Conservation (phyloP, 2,888 invertebrate species). For the Orthosia cruda region DNA sequence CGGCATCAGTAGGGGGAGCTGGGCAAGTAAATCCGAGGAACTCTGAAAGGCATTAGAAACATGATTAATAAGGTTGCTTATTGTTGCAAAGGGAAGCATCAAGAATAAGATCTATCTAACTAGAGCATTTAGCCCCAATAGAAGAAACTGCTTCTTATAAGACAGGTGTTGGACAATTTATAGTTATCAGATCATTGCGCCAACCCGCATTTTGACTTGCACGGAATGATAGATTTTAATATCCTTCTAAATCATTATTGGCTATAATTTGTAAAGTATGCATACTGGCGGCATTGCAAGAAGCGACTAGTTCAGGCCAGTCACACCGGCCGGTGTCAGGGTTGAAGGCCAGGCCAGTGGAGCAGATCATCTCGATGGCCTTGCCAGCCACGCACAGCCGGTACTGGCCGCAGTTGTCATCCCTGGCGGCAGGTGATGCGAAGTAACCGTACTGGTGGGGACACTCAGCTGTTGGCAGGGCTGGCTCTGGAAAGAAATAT, state of each 20-base stretch:
- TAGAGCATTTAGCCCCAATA: background rate
- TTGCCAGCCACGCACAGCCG: slow-evolving; percentile 95
- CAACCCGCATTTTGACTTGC: slow-evolving; percentile 2
- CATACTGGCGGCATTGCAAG: slow-evolving; percentile 92
- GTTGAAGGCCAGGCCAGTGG: slow-evolving; percentile 95
- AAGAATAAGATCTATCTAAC: background rate
- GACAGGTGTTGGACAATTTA: background rate
- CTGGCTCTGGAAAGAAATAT: slow-evolving; percentile 89
- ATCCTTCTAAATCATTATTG: background rate
- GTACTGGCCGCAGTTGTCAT: slow-evolving; percentile 93
- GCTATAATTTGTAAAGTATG: background rate
- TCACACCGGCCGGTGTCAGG: slow-evolving; percentile 94
- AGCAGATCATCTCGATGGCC: slow-evolving; percentile 92
- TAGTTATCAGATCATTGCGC: no score
- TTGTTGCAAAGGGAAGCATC: no score
- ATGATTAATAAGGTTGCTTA: background rate
- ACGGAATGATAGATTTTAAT: slow-evolving; percentile 14
- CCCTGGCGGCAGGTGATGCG: slow-evolving; percentile 77
- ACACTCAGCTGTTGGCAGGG: slow-evolving; percentile 93
- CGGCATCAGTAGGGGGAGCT: slow-evolving; percentile 66
- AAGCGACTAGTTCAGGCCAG: slow-evolving; percentile 95
- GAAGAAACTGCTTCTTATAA: background rate
- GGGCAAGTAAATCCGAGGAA: slow-evolving; percentile 83
- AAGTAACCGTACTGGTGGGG: slow-evolving; percentile 96
- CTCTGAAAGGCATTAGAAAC: slow-evolving; percentile 63